Base-by-base conservation (phyloP, 1,140 invertebrate genomes). In the Drosophila malerkotliana region DNA sequence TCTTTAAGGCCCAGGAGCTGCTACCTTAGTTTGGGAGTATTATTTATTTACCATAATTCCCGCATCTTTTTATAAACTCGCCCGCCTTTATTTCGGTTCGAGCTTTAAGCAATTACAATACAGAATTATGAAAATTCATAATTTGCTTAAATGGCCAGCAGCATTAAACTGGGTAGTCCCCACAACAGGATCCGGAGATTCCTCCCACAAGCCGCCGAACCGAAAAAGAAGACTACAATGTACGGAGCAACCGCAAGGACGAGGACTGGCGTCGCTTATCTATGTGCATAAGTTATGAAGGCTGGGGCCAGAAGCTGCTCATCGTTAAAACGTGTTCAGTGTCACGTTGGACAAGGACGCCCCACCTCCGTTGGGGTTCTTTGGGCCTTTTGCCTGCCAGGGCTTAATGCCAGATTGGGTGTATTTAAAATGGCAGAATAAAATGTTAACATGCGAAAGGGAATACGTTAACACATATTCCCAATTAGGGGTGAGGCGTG, bases 381-480 rank as follows among this genome's bases (percentile, higher is more conserved):
- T 30, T 37, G 14, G 24, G 18, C 34, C 52, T 51, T 34, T 44
- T 18, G 41, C 15, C 12, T 26, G 45, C 0, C 37, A 7, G 39
- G 47, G 41, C 47, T 74, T 52, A 74, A 64, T 30, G 39, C 71
- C 60, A 64, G 48, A 67, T 63, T 67, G 62, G 72, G 72, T 67
- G 71, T 78, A 77, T 82, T 77, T 77, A 73, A 87, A 75, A 77
- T 63, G 48, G 64, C 64, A 53, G 75, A 87, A 88, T 88, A 88
- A 87, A 82, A 87, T 87, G 76, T 88, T 77, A 82, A 83, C 83
- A 72, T 62, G 72, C 79, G 52, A 73, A 89, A 79, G 83, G 83
- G 83, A 88, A 89, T 83, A 88, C 83, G 88, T 88, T 88, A 88
- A 88, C 83, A 88, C 83, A 88, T 88, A 78, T 83, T 88, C 72